Evolutionary conservation across 2,797 vertebrate species (phyloP).

Genomic region (Sebastes vulpes): DNA sequence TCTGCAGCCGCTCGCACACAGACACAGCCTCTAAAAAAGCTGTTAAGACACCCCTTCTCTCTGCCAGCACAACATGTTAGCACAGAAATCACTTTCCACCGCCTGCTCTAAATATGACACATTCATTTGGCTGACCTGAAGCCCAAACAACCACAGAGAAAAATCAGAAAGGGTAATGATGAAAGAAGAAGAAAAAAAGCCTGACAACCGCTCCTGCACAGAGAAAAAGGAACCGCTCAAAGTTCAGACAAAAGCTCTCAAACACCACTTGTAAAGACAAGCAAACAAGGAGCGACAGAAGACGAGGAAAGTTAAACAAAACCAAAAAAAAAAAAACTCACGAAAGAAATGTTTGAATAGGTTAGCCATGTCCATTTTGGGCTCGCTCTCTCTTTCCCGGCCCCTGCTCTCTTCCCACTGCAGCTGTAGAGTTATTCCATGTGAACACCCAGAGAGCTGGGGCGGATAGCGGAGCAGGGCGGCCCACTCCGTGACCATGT

Average conservation of each 20-base stretch:
- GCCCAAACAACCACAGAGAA: conserved; percentile 14
- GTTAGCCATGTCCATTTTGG: conserved; percentile 93
- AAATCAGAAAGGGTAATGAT: conserved; percentile 17
- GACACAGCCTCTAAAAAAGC: conserved; percentile 54
- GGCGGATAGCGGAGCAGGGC: conserved; percentile 73
- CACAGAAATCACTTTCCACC: conserved; percentile 40
- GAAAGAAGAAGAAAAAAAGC: neutral
- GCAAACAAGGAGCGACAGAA: conserved; percentile 22
- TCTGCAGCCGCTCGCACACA: conserved; percentile 67
- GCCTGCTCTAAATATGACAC: conserved; percentile 38
- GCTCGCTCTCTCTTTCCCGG: conserved; percentile 77
- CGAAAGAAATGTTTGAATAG: conserved; percentile 93
- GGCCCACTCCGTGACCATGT: conserved; percentile 85
- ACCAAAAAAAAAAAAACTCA: conserved; percentile 81
- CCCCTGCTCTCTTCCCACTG: conserved; percentile 84
- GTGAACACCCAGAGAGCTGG: conserved; percentile 85
- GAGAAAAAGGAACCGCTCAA: conserved; percentile 30
- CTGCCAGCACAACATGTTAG: conserved; percentile 53
- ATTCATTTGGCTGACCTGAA: conserved; percentile 15
- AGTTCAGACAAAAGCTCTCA: conserved; percentile 35
- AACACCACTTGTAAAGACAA: neutral
- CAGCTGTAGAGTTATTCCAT: conserved; percentile 87
- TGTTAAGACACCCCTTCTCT: conserved; percentile 40
- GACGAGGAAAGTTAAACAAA: conserved; percentile 40
- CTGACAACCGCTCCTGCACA: conserved; percentile 45